Base-by-base conservation (phyloP, 2,888 invertebrate species). In the Parapristionchus giblindavisi region DNA sequence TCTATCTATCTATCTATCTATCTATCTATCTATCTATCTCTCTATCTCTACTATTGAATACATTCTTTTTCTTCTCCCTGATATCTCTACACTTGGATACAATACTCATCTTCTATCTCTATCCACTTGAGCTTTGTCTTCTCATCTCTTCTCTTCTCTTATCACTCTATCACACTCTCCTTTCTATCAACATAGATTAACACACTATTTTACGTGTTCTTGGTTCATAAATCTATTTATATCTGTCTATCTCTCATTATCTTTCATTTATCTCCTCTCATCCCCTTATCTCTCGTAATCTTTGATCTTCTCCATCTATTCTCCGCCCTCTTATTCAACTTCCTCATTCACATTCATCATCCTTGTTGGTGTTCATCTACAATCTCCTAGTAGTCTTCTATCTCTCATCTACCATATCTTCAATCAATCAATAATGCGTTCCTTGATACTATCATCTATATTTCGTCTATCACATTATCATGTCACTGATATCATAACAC, bases 1-100 rank as follows among this genome's bases (percentile, higher is more conserved):
- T 66, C 52, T 58, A 72, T 75, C 70, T 77, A 71, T 75, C 75
- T 76, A 68, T 56, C 73, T 77, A 71, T 75, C 76, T 77, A 75
- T 73, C 58, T 52, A 68, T 36, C 61, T 52, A 40, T 68, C 61
- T 51, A 63, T 38, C 34, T 58, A 36, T 14, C 58, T 48, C 58
- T 65, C 54, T 72, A 52, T 60, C 48, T 56, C 43, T 40, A 71
- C 74, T 63, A 71, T 77, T 74, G 74, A 77, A 75, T 63, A 73
- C 74, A 51, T 58, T 58, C 52, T 56, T 56, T 63, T 48, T 60
- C 72, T 61, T 70, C 70, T 72, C 63, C 76, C 38, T 75, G 71
- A 66, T 75, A 76, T 74, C 76, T 74, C 76, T 70, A 54, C 48
- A 63, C 71, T 52, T 66, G 48, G 40, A 61, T 75, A 75, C 60